Conservation (phyloP, 2,113 vertebrate genomes). For the Sakesphorus luctuosus region DNA sequence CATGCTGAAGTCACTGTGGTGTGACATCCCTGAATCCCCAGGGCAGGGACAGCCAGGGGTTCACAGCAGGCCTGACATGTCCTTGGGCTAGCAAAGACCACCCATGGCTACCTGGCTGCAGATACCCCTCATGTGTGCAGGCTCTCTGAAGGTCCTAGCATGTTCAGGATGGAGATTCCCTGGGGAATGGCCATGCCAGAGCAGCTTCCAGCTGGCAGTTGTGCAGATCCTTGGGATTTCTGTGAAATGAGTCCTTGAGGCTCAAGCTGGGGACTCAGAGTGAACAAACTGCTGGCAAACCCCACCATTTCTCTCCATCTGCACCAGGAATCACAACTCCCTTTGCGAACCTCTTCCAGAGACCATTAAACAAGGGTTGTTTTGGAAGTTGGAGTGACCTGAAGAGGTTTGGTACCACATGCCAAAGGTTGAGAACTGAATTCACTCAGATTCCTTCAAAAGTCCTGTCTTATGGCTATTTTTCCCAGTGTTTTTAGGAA, state of each 20-base stretch:
- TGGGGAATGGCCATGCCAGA: not conserved
- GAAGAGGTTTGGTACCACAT: not conserved
- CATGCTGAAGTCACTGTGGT: not conserved
- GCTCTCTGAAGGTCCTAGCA: not conserved
- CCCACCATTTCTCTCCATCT: not conserved
- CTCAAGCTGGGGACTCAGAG: not conserved
- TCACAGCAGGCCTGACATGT: not conserved
- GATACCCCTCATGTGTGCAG: rapidly evolving
- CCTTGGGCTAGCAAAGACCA: not conserved
- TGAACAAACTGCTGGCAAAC: not conserved
- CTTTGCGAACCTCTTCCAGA: not conserved
- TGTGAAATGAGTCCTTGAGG: not conserved
- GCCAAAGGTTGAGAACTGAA: not conserved
- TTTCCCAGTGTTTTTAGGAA: not conserved
- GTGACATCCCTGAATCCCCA: not conserved
- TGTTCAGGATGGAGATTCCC: not conserved
- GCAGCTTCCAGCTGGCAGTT: not conserved
- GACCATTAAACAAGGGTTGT: not conserved
- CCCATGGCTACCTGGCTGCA: not conserved
- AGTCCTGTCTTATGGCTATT: not conserved
- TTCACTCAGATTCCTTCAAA: not conserved
- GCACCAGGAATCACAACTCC: not conserved
- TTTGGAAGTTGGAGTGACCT: not conserved
- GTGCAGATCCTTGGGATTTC: not conserved
- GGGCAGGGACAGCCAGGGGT: not conserved